Conservation (phyloP, 2,113 vertebrate genomes). For the Indri indri region DNA sequence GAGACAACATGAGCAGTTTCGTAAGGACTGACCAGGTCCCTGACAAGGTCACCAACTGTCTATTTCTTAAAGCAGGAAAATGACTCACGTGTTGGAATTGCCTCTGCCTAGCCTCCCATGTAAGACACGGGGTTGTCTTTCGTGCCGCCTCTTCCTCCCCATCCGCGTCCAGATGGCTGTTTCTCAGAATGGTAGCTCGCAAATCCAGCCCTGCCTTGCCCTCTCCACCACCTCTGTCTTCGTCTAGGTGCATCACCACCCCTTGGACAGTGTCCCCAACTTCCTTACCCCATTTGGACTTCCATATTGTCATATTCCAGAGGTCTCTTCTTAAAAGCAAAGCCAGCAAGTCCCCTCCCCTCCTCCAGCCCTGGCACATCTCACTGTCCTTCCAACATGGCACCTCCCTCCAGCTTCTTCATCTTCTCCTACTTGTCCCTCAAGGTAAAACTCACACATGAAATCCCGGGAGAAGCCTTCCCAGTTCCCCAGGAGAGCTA, state of each 20-base stretch:
- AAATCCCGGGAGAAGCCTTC: background rate
- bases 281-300: no score
- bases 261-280: no score
- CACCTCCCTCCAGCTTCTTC: background rate
- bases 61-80: background rate
- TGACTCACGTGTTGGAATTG: background rate
- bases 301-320: background rate
- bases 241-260: background rate
- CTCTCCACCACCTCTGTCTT: background rate
- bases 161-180: background rate
- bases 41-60: background rate
- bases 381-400: background rate
- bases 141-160: background rate
- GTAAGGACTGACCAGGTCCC: background rate
- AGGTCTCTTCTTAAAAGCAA: background rate
- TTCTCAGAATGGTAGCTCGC: background rate
- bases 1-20: background rate
- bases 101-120: background rate
- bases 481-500: background rate
- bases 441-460: background rate
- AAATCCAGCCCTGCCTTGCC: background rate
- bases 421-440: background rate
- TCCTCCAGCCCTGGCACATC: background rate
- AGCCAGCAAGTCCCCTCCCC: background rate
- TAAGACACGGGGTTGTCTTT: background rate